phyloP scores from a whole-genome alignment of 37 sponge, comb jelly and placozoan genomes.

The Hexactinellida sp. region DNA sequence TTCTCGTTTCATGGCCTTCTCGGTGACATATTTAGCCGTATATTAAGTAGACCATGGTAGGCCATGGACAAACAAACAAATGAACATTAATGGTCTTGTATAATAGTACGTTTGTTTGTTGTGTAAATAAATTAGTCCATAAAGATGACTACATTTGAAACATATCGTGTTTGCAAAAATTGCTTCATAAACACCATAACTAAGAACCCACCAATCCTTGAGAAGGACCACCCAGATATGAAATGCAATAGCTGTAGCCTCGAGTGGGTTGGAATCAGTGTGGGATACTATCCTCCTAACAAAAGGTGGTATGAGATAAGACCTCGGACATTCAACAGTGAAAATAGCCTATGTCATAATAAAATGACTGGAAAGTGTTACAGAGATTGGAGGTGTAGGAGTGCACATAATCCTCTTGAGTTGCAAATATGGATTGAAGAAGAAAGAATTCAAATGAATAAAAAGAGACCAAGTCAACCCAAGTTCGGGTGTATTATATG shows the following conservation, averaged over 20 bases:
- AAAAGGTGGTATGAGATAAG: background rate
- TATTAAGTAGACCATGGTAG: too few relatives aligned
- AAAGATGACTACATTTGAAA: background rate
- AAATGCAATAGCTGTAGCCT: background rate
- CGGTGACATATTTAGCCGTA: too few relatives aligned
- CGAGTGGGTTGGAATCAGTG: background rate
- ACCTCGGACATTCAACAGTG: background rate
- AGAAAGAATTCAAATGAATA: background rate
- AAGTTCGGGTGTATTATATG: background rate
- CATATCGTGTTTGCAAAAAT: background rate
- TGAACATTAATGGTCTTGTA: too few relatives aligned
- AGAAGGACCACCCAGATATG: background rate
- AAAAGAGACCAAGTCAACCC: background rate
- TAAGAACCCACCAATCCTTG: background rate
- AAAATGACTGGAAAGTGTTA: background rate
- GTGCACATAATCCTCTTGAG: background rate
- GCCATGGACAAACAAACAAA: too few relatives aligned
- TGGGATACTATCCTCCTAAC: background rate
- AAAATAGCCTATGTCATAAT: background rate
- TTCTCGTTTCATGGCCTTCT: too few relatives aligned
- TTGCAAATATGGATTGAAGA: background rate
- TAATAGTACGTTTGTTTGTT: too few relatives aligned
- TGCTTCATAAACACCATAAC: background rate
- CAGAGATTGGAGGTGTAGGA: background rate
- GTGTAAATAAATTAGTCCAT: background rate